Evolutionary conservation across 2,113 vertebrate genomes (phyloP).

Genomic region (Grallaria varia): DNA sequence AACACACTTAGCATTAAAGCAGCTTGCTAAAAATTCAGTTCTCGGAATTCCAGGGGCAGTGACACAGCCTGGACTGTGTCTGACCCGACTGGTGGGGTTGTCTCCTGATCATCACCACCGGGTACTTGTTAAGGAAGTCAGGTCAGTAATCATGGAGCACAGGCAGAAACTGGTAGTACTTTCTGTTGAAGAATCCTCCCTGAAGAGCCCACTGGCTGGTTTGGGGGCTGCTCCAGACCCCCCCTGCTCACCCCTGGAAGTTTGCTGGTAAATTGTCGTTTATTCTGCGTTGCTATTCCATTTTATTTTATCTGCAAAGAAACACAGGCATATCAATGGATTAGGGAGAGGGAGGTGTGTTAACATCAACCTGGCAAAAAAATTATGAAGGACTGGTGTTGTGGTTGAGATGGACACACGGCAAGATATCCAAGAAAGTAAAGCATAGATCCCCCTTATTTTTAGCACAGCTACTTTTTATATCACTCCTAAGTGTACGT

Average conservation of each 20-base stretch:
- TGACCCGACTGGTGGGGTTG: neutral
- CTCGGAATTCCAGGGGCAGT: neutral
- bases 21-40: neutral
- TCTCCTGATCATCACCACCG: neutral
- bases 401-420: no score
- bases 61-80: neutral
- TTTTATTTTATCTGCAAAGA: neutral
- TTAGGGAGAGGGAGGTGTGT: neutral
- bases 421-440: no score
- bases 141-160: neutral
- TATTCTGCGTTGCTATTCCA: neutral
- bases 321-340: accelerated
- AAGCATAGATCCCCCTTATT: no score
- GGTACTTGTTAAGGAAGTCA: neutral
- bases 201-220: neutral
- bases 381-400: accelerated
- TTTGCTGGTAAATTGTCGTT: neutral
- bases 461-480: no score
- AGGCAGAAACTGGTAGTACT: neutral
- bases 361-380: neutral
- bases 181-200: neutral
- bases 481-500: no score
- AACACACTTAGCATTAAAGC: neutral
- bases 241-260: neutral
- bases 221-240: neutral